Evolutionary conservation across 2,797 vertebrate species (phyloP).

Genomic region (Lepidocolaptes lacrymiger): DNA sequence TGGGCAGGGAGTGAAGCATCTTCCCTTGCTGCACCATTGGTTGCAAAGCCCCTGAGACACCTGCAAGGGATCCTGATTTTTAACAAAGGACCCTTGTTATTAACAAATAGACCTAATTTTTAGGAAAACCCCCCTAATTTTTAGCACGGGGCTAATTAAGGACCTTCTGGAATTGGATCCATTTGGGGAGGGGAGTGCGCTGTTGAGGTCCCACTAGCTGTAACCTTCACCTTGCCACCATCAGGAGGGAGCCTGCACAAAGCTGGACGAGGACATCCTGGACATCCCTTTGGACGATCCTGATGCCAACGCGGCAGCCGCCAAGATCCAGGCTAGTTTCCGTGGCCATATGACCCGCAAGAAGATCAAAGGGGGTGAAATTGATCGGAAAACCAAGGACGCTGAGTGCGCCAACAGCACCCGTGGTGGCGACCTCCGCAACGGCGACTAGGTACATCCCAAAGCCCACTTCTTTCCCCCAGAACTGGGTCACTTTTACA

Average conservation of each 20-base stretch:
- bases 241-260: conserved; percentile 89
- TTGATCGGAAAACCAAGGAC: conserved; percentile 84
- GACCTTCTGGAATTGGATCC: accelerated
- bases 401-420: conserved; percentile 89
- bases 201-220: neutral
- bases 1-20: neutral
- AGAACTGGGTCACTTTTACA: accelerated
- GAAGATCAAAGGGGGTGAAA: conserved; percentile 94
- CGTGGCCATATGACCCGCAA: conserved; percentile 98
- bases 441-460: conserved; percentile 74
- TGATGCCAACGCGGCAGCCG: conserved; percentile 93
- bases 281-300: conserved; percentile 97
- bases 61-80: neutral
- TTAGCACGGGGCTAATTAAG: neutral
- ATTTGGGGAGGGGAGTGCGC: neutral
- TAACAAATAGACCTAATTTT: neutral
- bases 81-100: neutral
- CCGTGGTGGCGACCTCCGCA: conserved; percentile 74
- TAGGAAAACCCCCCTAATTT: neutral
- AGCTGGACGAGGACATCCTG: conserved; percentile 95
- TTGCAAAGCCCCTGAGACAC: neutral
- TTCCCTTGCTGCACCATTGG: neutral
- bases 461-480: accelerated
- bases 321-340: conserved; percentile 98
- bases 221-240: neutral